Evolutionary conservation across 2,888 invertebrate genomes (phyloP).

Genomic region (Corythucha ciliata): DNA sequence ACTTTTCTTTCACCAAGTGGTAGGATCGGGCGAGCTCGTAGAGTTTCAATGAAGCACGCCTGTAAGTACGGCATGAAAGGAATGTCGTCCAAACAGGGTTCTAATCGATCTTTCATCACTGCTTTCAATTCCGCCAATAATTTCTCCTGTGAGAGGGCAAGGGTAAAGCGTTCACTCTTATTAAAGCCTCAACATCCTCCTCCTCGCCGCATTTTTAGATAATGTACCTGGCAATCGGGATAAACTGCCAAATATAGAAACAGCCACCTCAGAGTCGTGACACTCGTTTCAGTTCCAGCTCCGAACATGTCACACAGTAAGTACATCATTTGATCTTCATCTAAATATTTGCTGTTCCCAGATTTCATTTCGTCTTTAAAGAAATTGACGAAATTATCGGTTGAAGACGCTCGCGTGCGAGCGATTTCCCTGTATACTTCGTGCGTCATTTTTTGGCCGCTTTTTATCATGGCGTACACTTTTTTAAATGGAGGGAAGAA

Average conservation of each 20-base stretch:
- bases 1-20: conserved; percentile 49
- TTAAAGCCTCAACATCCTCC: too few relatives aligned
- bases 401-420: conserved; percentile 45
- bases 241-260: conserved; percentile 64
- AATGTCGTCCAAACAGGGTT: conserved; percentile 49
- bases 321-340: conserved; percentile 59
- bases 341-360: conserved; percentile 46
- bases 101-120: conserved; percentile 29
- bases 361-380: conserved; percentile 27
- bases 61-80: conserved; percentile 51
- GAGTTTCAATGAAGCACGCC: conserved; percentile 69
- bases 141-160: conserved; percentile 32
- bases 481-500: conserved; percentile 18
- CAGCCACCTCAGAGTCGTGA: conserved; percentile 72
- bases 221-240: conserved; percentile 52
- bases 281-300: conserved; percentile 75
- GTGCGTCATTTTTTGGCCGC: conserved; percentile 65
- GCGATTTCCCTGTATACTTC: conserved; percentile 60
- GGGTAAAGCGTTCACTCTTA: too few relatives aligned
- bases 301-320: conserved; percentile 75
- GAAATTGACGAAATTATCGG: conserved; percentile 25
- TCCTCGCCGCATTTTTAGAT: background rate
- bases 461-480: conserved; percentile 38
- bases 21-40: conserved; percentile 67
- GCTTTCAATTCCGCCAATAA: conserved; percentile 37